Evolutionary conservation across 2,888 invertebrate species (phyloP).

Genomic region (Macrosiphum euphorbiae): DNA sequence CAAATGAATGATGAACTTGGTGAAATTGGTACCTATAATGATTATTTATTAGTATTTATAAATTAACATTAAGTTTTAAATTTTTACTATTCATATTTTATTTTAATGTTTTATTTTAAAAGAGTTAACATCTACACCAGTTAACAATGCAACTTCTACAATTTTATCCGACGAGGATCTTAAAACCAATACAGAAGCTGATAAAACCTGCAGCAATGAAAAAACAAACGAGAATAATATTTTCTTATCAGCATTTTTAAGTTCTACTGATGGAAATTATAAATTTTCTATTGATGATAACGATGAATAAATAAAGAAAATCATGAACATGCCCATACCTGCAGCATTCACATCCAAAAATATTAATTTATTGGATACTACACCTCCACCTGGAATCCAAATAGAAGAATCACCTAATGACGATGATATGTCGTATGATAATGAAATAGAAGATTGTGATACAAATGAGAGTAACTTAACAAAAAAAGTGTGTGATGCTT

Average conservation of each 20-base stretch:
- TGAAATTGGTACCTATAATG: not conserved
- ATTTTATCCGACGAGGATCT: not conserved
- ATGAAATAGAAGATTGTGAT: not conserved
- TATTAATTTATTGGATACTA: not conserved
- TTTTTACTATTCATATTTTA: not conserved
- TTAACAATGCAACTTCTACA: not conserved
- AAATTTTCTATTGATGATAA: constrained; percentile 12
- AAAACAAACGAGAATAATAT: not conserved
- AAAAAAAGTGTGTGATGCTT: not conserved
- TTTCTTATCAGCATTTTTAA: not conserved
- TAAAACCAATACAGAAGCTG: not conserved
- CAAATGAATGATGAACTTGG: not conserved
- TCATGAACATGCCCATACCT: not conserved
- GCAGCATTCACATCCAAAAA: not conserved
- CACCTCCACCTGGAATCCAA: too few relatives aligned
- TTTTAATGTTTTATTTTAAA: not conserved
- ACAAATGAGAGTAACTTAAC: not conserved
- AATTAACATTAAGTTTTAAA: not conserved
- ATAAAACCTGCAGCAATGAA: too few relatives aligned
- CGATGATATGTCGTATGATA: not conserved
- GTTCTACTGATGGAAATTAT: not conserved
- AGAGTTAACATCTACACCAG: not conserved
- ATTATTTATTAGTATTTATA: not conserved
- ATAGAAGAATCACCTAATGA: too few relatives aligned
- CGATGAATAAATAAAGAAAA: not conserved